Evolutionary conservation across 2,113 vertebrate species (phyloP).

Genomic region (Pholis gunnellus): DNA sequence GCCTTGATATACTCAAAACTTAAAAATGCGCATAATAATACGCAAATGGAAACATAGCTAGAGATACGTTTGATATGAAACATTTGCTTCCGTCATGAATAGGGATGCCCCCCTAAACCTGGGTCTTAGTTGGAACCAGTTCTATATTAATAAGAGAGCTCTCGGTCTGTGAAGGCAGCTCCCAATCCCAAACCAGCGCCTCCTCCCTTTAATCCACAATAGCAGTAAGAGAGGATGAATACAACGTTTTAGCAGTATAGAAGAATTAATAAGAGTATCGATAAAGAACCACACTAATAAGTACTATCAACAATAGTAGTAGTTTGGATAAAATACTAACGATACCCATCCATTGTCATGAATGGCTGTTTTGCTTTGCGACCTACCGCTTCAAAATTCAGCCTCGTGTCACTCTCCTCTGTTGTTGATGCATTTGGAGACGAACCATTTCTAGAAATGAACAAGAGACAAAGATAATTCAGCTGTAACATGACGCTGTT

Average conservation of each 20-base stretch:
- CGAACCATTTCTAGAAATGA: slow-evolving; percentile 51
- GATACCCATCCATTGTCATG: background rate
- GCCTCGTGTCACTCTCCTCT: background rate
- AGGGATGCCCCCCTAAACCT: background rate
- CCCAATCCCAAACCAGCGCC: background rate
- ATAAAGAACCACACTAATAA: background rate
- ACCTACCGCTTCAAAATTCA: slow-evolving; percentile 48
- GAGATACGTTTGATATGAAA: background rate
- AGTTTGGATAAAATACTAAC: background rate
- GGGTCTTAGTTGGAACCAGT: background rate
- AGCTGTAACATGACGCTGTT: background rate
- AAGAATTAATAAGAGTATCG: background rate
- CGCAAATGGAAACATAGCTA: no score
- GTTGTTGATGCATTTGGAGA: slow-evolving; percentile 6
- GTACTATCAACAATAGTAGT: background rate
- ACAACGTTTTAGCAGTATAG: background rate
- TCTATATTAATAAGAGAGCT: background rate
- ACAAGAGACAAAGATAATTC: background rate
- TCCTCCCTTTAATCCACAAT: background rate
- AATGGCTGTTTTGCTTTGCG: background rate
- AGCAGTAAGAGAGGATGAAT: background rate
- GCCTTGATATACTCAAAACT: no score
- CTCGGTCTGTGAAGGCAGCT: background rate
- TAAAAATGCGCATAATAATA: no score
- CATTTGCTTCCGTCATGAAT: background rate